Conservation (phyloP, 2,113 vertebrate genomes). For the Cebus imitator region DNA sequence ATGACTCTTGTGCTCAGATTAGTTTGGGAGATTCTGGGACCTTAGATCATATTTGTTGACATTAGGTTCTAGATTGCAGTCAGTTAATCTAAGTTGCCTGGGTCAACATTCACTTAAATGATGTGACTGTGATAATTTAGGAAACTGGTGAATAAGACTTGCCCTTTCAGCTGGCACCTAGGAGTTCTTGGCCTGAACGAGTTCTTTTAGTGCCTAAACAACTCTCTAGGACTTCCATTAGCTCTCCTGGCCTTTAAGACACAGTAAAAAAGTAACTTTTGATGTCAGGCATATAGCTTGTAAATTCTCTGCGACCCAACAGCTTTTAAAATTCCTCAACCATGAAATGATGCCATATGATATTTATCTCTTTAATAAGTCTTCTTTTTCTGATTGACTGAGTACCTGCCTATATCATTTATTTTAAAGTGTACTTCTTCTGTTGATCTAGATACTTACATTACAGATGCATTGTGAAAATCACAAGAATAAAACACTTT, state of each 20-base stretch:
- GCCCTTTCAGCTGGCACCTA: background rate
- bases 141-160: background rate
- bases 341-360: background rate
- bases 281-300: slow-evolving; percentile 7
- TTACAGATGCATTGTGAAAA: slow-evolving; percentile 13
- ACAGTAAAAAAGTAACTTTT: slow-evolving; percentile 43
- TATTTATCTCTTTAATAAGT: slow-evolving; percentile 63
- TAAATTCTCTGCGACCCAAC: slow-evolving; percentile 40
- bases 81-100: background rate
- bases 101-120: background rate
- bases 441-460: slow-evolving; percentile 13
- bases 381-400: slow-evolving; percentile 57
- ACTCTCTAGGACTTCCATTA: slow-evolving; percentile 15
- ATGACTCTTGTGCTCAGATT: background rate
- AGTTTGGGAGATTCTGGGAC: background rate
- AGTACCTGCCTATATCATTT: background rate
- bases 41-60: background rate
- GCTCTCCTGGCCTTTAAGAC: slow-evolving; percentile 37
- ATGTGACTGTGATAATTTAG: background rate
- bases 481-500: background rate
- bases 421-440: slow-evolving; percentile 43
- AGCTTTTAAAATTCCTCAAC: slow-evolving; percentile 53
- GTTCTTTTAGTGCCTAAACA: slow-evolving; percentile 31
- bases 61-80: background rate
- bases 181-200: background rate